Conservation (phyloP, 2,888 invertebrate genomes). For the Campopleginae sp. region DNA sequence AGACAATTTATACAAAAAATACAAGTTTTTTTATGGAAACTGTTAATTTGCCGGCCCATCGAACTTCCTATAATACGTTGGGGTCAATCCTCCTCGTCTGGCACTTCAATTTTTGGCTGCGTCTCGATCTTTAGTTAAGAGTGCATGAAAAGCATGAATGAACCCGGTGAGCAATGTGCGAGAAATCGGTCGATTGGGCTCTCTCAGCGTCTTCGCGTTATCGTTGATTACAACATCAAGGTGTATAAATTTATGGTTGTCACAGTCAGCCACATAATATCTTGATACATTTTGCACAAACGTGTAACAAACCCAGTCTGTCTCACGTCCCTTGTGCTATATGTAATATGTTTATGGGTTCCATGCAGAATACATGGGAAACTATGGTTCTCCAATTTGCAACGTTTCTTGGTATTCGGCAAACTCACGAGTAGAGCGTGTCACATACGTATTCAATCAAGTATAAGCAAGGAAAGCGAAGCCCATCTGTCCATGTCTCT, state of each 20-base stretch:
- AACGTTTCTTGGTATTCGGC: constrained; percentile 16
- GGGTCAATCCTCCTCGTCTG: neutral
- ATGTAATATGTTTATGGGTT: constrained; percentile 6
- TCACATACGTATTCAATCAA: constrained; percentile 29
- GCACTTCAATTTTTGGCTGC: neutral
- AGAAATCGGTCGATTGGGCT: constrained; percentile 24
- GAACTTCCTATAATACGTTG: neutral
- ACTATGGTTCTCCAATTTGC: constrained; percentile 5
- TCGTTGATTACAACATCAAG: constrained; percentile 19
- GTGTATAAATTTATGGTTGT: constrained; percentile 24
- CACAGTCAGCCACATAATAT: constrained; percentile 25
- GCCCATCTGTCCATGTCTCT: constrained; percentile 42
- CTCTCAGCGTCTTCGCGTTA: constrained; percentile 1
- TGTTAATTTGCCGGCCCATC: constrained; percentile 31
- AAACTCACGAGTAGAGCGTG: constrained; percentile 7
- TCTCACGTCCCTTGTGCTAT: neutral
- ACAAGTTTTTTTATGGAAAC: constrained; percentile 51
- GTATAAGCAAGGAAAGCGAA: constrained; percentile 13
- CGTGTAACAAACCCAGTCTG: neutral
- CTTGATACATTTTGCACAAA: constrained; percentile 10
- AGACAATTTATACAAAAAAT: constrained; percentile 60
- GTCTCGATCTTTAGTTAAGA: neutral
- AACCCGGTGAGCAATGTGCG: constrained; percentile 26
- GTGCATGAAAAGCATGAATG: constrained; percentile 44
- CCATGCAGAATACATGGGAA: constrained; percentile 21